A percentile compares a stretch with the other conserved stretches of the same genome.
These are phyloP conservation scores for Ibycter americanus DNA, from an alignment of 2,797 vertebrate species.

Conservation along the genomic window DNA sequence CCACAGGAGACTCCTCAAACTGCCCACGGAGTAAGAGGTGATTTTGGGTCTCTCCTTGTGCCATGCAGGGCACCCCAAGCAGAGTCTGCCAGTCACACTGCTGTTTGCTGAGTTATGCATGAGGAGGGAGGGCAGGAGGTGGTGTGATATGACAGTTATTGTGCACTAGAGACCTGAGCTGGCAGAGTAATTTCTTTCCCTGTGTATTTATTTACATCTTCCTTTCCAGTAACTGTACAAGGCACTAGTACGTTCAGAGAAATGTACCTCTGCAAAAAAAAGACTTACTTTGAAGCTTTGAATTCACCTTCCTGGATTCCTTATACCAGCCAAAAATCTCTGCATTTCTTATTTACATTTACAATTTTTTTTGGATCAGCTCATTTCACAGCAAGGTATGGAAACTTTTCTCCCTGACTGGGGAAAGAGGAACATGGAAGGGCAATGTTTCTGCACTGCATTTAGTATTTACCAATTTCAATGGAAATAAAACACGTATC, in stretches of 20 bases:
- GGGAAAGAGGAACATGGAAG: neutral
- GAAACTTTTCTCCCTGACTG: neutral
- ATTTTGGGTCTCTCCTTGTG: neutral
- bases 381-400: neutral
- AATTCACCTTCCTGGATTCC: neutral
- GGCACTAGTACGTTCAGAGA: neutral
- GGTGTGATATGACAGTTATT: slow-evolving; percentile 11
- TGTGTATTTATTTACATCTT: slow-evolving; percentile 22
- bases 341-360: neutral
- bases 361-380: neutral
- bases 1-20: neutral
- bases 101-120: slow-evolving; percentile 9
- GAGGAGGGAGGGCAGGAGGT: slow-evolving; percentile 49
- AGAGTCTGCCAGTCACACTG: slow-evolving; percentile 35
- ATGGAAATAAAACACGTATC: neutral
- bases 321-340: neutral
- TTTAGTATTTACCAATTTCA: neutral
- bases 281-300: neutral
- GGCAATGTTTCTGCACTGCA: neutral
- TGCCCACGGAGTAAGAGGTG: neutral
- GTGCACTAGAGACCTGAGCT: slow-evolving; percentile 7
- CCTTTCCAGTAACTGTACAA: neutral
- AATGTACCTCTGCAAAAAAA: neutral
- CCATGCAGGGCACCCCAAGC: neutral
- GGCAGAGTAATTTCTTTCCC: neutral